phyloP scores from a whole-genome alignment of 2,113 vertebrate species.

The Callipepla squamata region DNA sequence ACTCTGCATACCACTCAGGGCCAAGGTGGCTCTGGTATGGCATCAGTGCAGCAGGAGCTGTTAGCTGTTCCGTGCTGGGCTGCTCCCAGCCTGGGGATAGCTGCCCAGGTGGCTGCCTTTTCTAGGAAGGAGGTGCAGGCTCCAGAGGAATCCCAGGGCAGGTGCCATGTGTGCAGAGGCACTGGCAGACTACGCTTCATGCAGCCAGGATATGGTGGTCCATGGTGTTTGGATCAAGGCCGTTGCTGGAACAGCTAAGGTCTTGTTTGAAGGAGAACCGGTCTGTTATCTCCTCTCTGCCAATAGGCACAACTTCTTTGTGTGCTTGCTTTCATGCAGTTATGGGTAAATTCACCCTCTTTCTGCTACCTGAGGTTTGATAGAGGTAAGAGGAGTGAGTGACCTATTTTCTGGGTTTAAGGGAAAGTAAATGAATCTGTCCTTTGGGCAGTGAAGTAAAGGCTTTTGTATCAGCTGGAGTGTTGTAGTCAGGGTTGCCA shows the following conservation, averaged over 20 bases:
- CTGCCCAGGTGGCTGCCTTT: not conserved
- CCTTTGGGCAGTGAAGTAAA: too few species aligned
- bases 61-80: not conserved
- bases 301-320: not conserved
- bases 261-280: not conserved
- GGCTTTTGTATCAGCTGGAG: slow-evolving; percentile 6
- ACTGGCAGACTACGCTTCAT: not conserved
- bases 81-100: not conserved
- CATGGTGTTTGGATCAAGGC: fast-evolving
- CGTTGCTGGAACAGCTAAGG: not conserved
- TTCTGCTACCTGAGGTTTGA: slow-evolving; percentile 22
- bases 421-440: slow-evolving; percentile 46
- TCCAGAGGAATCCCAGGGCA: not conserved
- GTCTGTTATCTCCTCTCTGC: not conserved
- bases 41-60: not conserved
- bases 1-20: fast-evolving
- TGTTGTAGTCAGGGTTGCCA: slow-evolving; percentile 25
- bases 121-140: not conserved
- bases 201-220: not conserved
- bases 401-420: slow-evolving; percentile 51
- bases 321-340: not conserved
- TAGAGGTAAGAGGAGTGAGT: not conserved
- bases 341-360: not conserved
- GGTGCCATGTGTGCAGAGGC: not conserved
- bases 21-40: not conserved